Evolutionary conservation across 2,888 invertebrate genomes (phyloP), one percentile per base, ranked within the genome.

Genomic region (Anaspis maculata): DNA sequence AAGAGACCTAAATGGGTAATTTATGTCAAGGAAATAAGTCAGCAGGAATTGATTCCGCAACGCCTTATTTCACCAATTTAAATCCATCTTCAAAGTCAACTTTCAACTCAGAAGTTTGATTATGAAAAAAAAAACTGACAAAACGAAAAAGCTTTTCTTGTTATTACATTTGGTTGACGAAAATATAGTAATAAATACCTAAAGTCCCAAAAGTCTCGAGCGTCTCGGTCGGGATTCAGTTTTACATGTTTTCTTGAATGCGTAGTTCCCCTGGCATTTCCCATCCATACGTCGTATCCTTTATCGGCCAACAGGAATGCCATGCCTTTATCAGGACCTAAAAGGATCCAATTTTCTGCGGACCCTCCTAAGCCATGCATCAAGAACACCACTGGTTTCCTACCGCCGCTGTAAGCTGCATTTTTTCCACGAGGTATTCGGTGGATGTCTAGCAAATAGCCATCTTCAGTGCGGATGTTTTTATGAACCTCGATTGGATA

Each of bases 241-340:
- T 11, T 27, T 6, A 21, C 41, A 48, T 78, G 76, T n/a, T 59
- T 56, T 32, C 62, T 61, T 7, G 70, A 68, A 49, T 75, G 77
- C 1, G 64, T 68, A 51, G 74, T 76, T 15, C 77, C 77, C 9
- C 78, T 59, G 15, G 67, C 64, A 51, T 79, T 79, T 0, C 73
- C 74, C 48, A 78, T 44, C 77, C 77, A 77, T 2, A 67, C 66
- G 39, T 58, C 55, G 44, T 61, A 49, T 3, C 65, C 63, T 37
- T 54, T 58, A 30, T 64, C 53, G 3, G 55, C 51, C 10, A 39
- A 19, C n/a, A 25, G 10, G 15, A 35, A 35, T 59, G 67, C 67
- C n/a, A 70, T 47, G 30, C 65, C 66, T 40, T 68, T 61, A 28
- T 65, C 59, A 0, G 62, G 63, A 4, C 24, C 24, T 10, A 24